Evolutionary conservation across 1,140 invertebrate genomes (phyloP).

Genomic region (Vollenhovia emeryi): DNA sequence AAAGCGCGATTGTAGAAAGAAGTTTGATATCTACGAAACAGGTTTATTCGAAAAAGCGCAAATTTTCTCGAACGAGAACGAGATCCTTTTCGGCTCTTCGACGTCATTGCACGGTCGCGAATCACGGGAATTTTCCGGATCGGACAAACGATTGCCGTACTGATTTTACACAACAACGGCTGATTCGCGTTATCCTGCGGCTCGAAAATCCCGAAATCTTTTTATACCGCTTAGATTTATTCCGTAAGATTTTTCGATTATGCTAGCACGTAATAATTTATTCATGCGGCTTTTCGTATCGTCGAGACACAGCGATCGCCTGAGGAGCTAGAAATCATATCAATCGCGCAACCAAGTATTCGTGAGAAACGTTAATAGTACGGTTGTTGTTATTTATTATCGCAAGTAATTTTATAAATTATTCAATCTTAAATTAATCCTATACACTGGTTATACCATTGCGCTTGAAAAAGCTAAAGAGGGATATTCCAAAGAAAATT

Average conservation of each 20-base stretch:
- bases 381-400: conserved; percentile 61
- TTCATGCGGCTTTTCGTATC: conserved; percentile 76
- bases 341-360: conserved; percentile 82
- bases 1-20: conserved; percentile 47
- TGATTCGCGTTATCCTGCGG: background rate
- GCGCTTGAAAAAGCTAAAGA: background rate
- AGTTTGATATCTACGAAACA: conserved; percentile 23
- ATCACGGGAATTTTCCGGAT: conserved; percentile 23
- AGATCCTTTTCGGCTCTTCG: conserved; percentile 8
- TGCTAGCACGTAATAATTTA: conserved; percentile 83
- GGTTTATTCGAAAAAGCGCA: conserved; percentile 5
- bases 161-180: conserved; percentile 32
- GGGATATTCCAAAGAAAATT: background rate
- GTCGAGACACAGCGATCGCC: conserved; percentile 69
- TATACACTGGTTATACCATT: background rate
- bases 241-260: conserved; percentile 80
- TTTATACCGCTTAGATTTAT: conserved; percentile 72
- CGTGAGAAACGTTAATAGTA: conserved; percentile 58
- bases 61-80: conserved; percentile 8
- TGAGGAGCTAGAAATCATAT: conserved; percentile 81
- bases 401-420: conserved; percentile 50
- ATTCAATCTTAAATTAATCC: conserved; percentile 22
- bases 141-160: conserved; percentile 13
- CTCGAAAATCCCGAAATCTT: conserved; percentile 45
- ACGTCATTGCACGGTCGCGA: background rate